Conservation (phyloP, 2,888 invertebrate genomes). For the Linnaemya tessellans region DNA sequence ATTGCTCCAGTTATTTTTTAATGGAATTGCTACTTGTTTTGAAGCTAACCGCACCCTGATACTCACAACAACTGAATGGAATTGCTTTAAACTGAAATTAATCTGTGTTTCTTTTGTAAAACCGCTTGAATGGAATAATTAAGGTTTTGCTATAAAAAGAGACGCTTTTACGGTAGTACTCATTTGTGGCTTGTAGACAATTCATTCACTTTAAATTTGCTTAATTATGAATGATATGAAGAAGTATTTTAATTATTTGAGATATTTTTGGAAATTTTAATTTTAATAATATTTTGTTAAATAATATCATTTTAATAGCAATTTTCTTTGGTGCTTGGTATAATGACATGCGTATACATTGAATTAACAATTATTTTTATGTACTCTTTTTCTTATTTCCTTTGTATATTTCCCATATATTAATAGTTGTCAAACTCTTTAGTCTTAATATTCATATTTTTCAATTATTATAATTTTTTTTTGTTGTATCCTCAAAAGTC, state of each 20-base stretch:
- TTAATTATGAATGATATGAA: too few relatives aligned
- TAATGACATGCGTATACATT: too few relatives aligned
- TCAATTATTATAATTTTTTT: neutral
- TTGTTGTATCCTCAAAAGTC: constrained; percentile 20
- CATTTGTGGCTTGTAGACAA: neutral
- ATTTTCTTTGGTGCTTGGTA: too few relatives aligned
- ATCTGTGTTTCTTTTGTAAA: neutral
- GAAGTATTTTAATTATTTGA: too few relatives aligned
- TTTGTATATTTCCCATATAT: neutral
- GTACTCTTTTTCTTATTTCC: neutral
- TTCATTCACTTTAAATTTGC: neutral
- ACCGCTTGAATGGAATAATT: constrained; percentile 5
- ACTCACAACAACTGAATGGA: too few relatives aligned
- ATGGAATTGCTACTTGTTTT: neutral
- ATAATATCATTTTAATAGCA: too few relatives aligned
- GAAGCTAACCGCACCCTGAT: constrained; percentile 14
- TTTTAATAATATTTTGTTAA: too few relatives aligned
- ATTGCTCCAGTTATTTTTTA: constrained; percentile 37
- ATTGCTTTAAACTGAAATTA: neutral
- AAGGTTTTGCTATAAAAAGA: neutral
- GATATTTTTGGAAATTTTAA: too few relatives aligned
- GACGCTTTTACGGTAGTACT: neutral
- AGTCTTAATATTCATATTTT: neutral
- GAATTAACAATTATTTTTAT: neutral
- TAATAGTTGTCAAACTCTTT: neutral